phyloP scores from a whole-genome alignment of 2,888 invertebrate species.

The Tenodera sinensis region DNA sequence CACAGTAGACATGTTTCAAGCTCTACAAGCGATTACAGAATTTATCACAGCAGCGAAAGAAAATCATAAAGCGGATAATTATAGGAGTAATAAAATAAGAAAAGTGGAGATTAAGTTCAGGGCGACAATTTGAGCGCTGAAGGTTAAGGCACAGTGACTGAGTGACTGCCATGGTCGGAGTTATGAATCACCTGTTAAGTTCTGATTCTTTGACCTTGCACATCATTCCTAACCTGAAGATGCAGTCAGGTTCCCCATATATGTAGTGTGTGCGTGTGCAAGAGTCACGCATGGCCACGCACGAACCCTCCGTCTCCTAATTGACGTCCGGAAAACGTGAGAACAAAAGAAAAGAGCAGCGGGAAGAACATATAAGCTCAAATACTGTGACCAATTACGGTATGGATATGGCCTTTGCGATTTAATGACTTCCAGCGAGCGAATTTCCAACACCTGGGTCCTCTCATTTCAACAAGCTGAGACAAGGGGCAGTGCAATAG shows the following conservation, averaged over 20 bases:
- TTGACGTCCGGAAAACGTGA: conserved; percentile 25
- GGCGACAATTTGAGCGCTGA: not conserved
- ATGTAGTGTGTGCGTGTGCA: conserved; percentile 17
- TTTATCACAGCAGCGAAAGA: too few relatives aligned
- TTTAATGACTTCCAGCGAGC: not conserved
- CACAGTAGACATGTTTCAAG: too few relatives aligned
- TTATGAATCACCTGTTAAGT: not conserved
- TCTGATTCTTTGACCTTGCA: conserved; percentile 8
- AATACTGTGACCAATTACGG: conserved; percentile 26
- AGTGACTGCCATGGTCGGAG: not conserved
- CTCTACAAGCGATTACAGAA: too few relatives aligned
- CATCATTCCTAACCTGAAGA: not conserved
- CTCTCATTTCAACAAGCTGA: not conserved
- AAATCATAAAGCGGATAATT: too few relatives aligned
- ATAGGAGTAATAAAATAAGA: too few relatives aligned
- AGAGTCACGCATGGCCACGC: conserved; percentile 25
- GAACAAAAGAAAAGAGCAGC: conserved; percentile 11
- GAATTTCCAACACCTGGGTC: not conserved
- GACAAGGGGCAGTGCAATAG: too few relatives aligned
- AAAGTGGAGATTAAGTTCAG: too few relatives aligned
- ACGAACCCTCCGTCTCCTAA: conserved; percentile 23
- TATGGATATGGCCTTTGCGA: not conserved
- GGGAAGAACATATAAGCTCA: conserved; percentile 14
- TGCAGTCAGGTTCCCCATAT: not conserved
- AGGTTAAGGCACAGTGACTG: not conserved